These are phyloP conservation scores for Monochamus saltuarius DNA, from an alignment of 1,140 invertebrate species.

Conservation along the genomic window DNA sequence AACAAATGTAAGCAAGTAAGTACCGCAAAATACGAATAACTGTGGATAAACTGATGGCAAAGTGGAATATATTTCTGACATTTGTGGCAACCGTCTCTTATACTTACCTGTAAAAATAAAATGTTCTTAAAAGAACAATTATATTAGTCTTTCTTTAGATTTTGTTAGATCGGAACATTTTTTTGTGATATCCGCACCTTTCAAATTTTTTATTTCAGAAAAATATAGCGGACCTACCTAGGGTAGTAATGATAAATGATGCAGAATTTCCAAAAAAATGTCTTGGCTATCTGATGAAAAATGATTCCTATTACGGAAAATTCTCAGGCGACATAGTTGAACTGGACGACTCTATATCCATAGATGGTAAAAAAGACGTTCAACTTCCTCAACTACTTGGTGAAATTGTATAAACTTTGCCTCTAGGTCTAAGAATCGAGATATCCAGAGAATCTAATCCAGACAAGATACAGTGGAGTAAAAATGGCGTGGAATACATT, in stretches of 20 bases:
- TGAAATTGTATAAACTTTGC: neutral
- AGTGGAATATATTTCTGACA: too few relatives aligned
- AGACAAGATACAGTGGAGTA: conserved; percentile 23
- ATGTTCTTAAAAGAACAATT: too few relatives aligned
- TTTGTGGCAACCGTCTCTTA: too few relatives aligned
- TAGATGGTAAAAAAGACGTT: conserved; percentile 22
- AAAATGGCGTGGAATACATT: conserved; percentile 23
- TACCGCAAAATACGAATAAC: neutral
- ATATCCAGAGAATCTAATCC: conserved; percentile 11
- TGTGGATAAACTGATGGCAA: too few relatives aligned
- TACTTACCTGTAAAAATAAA: too few relatives aligned
- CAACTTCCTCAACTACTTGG: neutral
- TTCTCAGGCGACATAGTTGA: conserved; percentile 23
- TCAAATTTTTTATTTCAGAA: conserved; percentile 11
- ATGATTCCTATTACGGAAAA: conserved; percentile 22
- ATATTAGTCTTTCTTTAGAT: too few relatives aligned
- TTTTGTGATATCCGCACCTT: too few relatives aligned
- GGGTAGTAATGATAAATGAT: conserved; percentile 25
- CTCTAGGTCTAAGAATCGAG: conserved; percentile 20
- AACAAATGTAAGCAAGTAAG: conserved; percentile 22
- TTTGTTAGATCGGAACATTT: too few relatives aligned
- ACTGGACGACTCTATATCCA: conserved; percentile 20
- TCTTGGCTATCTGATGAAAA: conserved; percentile 22
- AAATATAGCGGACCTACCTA: conserved; percentile 11
- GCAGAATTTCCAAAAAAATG: conserved; percentile 16